phyloP scores from a whole-genome alignment of 2,113 vertebrate genomes.

The Sterrhoptilus dennistouni region DNA sequence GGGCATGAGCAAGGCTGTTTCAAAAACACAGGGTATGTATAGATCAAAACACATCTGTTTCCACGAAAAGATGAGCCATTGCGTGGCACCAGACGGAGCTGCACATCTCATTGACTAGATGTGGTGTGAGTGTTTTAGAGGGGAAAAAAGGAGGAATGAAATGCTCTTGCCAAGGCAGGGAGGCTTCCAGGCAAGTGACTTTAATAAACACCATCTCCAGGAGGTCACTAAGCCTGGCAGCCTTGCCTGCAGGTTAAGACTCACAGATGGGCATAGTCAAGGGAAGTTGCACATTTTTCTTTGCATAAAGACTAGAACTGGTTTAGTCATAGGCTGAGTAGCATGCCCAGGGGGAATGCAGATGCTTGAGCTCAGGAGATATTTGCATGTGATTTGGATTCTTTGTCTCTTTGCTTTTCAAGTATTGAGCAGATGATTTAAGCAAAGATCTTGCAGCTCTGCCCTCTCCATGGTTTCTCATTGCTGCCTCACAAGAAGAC shows the following conservation, averaged over 20 bases:
- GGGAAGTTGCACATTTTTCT: not conserved
- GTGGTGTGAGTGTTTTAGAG: accelerated
- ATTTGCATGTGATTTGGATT: slow-evolving; percentile 17
- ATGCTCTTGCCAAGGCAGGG: not conserved
- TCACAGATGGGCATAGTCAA: not conserved
- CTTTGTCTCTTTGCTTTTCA: not conserved
- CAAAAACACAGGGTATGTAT: not conserved
- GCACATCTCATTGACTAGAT: not conserved
- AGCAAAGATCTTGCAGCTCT: not conserved
- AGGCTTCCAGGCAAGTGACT: not conserved
- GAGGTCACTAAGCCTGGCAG: not conserved
- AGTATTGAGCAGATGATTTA: not conserved
- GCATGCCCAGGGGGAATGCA: not conserved
- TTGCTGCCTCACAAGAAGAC: not conserved
- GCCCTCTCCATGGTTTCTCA: not conserved
- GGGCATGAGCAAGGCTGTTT: not conserved
- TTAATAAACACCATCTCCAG: not conserved
- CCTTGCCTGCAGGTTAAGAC: not conserved
- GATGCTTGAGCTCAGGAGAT: not conserved
- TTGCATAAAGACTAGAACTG: not conserved
- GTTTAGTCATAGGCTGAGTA: not conserved
- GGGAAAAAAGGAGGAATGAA: not conserved
- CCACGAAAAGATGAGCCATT: not conserved
- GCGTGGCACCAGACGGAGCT: not conserved
- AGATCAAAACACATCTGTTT: not conserved